Percentiles rank a stretch among this genome's conserved stretches.
phyloP scores from a whole-genome alignment of 2,888 invertebrate species.

The Microctonus brassicae region DNA sequence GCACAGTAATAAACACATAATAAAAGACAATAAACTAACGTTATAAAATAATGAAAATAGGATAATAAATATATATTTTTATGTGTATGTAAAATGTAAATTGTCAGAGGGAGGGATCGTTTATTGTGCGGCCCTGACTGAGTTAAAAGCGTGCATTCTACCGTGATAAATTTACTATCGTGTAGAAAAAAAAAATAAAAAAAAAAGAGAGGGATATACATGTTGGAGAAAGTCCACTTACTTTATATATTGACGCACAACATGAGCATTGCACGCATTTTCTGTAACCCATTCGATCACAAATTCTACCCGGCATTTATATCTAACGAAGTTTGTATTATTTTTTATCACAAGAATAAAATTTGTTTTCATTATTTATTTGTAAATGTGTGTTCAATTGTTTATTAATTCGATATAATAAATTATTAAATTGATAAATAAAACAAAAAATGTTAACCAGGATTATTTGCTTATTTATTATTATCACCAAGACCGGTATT shows the following conservation, averaged over 20 bases:
- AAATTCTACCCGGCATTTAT: slow-evolving; percentile 44
- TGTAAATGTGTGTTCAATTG: background rate
- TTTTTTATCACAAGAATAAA: slow-evolving; percentile 2
- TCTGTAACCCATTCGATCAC: slow-evolving; percentile 56
- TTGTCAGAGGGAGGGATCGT: slow-evolving; percentile 25
- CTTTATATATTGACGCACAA: slow-evolving; percentile 64
- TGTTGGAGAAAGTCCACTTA: slow-evolving; percentile 66
- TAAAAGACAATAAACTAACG: background rate
- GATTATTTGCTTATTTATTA: slow-evolving; percentile 32
- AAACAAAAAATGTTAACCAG: slow-evolving; percentile 33
- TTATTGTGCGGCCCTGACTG: slow-evolving; percentile 64
- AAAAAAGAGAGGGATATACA: slow-evolving; percentile 31
- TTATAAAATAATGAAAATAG: slow-evolving; percentile 12
- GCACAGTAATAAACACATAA: background rate
- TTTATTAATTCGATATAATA: background rate
- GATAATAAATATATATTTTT: background rate
- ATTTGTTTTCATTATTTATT: background rate
- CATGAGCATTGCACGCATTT: slow-evolving; percentile 62
- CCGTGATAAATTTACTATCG: slow-evolving; percentile 63
- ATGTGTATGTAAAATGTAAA: no score
- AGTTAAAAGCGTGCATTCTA: slow-evolving; percentile 63
- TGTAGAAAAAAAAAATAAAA: slow-evolving; percentile 12
- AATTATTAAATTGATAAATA: background rate
- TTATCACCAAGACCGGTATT: slow-evolving; percentile 37
- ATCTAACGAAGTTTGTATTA: no score